phyloP scores from a whole-genome alignment of 2,888 invertebrate species.

The Oscheius onirici region DNA sequence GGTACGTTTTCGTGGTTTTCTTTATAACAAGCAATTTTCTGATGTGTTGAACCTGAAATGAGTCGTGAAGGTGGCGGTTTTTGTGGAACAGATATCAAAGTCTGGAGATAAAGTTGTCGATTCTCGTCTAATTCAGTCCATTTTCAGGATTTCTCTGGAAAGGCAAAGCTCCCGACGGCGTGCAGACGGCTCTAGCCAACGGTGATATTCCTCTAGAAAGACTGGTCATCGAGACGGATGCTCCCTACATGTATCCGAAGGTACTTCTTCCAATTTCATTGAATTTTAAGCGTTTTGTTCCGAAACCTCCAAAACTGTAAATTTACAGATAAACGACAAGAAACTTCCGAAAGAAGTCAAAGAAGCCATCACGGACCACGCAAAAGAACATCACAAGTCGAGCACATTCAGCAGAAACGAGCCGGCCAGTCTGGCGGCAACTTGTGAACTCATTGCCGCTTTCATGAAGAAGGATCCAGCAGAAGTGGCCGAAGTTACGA shows the following conservation, averaged over 20 bases:
- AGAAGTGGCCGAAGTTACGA: conserved; percentile 60
- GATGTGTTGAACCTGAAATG: neutral
- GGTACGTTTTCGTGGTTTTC: conserved; percentile 73
- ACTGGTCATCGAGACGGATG: conserved; percentile 89
- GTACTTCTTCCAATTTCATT: conserved; percentile 71
- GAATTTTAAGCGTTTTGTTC: conserved; percentile 74
- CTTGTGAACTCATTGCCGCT: conserved; percentile 82
- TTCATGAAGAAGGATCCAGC: conserved; percentile 46
- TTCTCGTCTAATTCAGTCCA: neutral
- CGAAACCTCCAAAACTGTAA: no score
- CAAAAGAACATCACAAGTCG: conserved; percentile 49
- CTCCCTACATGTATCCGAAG: conserved; percentile 96
- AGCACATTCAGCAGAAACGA: conserved; percentile 79
- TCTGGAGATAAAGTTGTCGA: no score
- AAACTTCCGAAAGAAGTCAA: conserved; percentile 88
- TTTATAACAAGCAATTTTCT: no score
- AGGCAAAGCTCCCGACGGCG: conserved; percentile 90
- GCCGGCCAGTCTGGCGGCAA: conserved; percentile 90
- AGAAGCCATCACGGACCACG: conserved; percentile 76
- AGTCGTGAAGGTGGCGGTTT: no score
- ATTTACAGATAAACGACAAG: conserved; percentile 79
- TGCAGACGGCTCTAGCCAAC: conserved; percentile 84
- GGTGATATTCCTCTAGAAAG: conserved; percentile 85
- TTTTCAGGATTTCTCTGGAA: conserved; percentile 83
- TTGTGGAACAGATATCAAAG: no score